These are phyloP conservation scores for Bos taurus DNA, from an alignment of 2,113 vertebrate genomes.

Conservation along the genomic window ARS-UCD2.0 NC_037346.1:39664001-39664500, in stretches of 20 bases:
- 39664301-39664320: slow-evolving; percentile 87
- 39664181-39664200: not conserved
- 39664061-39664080: not conserved
- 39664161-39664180: not conserved
- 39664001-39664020: not conserved
- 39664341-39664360: not conserved
- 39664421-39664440: not conserved
- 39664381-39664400: not conserved
- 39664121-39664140: not conserved
- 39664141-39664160: not conserved
- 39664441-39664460: not conserved
- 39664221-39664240: not conserved
- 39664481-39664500: not conserved
- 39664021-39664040: not conserved
- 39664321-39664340: slow-evolving; percentile 91
- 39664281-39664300: slow-evolving; percentile 81
- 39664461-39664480: not conserved
- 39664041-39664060: not conserved
- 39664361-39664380: not conserved
- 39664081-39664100: not conserved
- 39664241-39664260: slow-evolving; percentile 82
- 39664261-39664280: slow-evolving; percentile 88
- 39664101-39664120: not conserved
- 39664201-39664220: not conserved
- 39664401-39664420: not conserved